Evolutionary conservation across 2,113 vertebrate species (phyloP), one percentile per base, ranked within the genome.

Genomic region (Erinaceus europaeus): DNA sequence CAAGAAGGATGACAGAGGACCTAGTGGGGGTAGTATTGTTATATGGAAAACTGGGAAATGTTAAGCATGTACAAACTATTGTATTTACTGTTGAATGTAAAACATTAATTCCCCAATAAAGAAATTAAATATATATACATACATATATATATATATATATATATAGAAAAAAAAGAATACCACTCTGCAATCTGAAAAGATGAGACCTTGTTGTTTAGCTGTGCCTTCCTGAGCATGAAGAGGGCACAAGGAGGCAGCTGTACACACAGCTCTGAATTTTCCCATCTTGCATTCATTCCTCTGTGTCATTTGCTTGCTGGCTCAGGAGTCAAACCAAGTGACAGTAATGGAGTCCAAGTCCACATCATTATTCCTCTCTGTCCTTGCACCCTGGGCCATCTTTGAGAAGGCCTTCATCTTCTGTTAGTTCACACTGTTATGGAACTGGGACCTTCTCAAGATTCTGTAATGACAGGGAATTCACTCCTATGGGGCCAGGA

Each of bases 211-310:
- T n/a, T n/a, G n/a, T n/a, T n/a, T n/a, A 53, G 6, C 3, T 27
- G 15, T 6, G 44, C 17, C 27, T 77, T 53, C 57, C 38, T 48
- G 44, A 67, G 14, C 59, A 36, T 2, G 44, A 53, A 6, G 14
- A 34, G 62, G 29, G 15, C 29, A 4, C 11, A 57, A 14, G 17
- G 8, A 10, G 71, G 2, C n/a, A 25, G 11, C 3, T 42, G 32
- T 2, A 3, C 27, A 72, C 8, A 48, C 4, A 25, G 0, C n/a
- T 23, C 1, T 0, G 25, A 36, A 68, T 46, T 59, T 29, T 6
- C n/a, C 13, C 18, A 27, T 42, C 50, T 53, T 36, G 12, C 2
- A 5, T 36, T 6, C 36, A 25, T 48, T 50, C 8, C n/a, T 59
- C n/a, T n/a, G 20, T 15, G 17, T 72, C 38, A 38, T 23, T 59